Conservation (phyloP, 2,797 vertebrate species). For the Bovichtus variegatus region DNA sequence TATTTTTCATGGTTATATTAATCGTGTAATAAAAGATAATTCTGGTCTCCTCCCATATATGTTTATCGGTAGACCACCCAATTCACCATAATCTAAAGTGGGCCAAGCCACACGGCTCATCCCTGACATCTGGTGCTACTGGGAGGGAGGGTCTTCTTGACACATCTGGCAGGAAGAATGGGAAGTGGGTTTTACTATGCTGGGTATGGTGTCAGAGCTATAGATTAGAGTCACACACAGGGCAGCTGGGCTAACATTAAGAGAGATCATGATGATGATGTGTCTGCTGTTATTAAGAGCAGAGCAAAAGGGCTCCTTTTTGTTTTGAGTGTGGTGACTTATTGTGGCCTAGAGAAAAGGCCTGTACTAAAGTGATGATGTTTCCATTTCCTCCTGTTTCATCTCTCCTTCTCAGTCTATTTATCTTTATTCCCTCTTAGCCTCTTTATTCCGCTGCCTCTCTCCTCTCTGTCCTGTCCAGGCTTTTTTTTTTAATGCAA, state of each 20-base stretch:
- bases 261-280: slow-evolving; percentile 14
- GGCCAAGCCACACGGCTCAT: slow-evolving; percentile 41
- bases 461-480: background rate
- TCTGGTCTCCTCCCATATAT: slow-evolving; percentile 5
- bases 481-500: background rate
- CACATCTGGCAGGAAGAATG: slow-evolving; percentile 41
- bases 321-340: slow-evolving; percentile 6
- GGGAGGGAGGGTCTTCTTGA: slow-evolving; percentile 36
- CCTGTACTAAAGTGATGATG: background rate
- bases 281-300: background rate
- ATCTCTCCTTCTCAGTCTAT: background rate
- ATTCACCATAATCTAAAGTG: slow-evolving; percentile 50
- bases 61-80: background rate
- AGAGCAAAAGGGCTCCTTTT: slow-evolving; percentile 4
- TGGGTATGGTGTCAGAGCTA: slow-evolving; percentile 18
- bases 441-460: too few species aligned
- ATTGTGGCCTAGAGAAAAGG: background rate
- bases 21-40: too few species aligned
- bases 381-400: background rate
- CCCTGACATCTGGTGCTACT: slow-evolving; percentile 58
- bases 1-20: too few species aligned
- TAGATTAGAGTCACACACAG: slow-evolving; percentile 35
- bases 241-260: slow-evolving; percentile 28
- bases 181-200: slow-evolving; percentile 51
- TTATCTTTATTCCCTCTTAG: background rate